phyloP scores from a whole-genome alignment of 2,797 vertebrate species.

The Cebuella pygmaea region DNA sequence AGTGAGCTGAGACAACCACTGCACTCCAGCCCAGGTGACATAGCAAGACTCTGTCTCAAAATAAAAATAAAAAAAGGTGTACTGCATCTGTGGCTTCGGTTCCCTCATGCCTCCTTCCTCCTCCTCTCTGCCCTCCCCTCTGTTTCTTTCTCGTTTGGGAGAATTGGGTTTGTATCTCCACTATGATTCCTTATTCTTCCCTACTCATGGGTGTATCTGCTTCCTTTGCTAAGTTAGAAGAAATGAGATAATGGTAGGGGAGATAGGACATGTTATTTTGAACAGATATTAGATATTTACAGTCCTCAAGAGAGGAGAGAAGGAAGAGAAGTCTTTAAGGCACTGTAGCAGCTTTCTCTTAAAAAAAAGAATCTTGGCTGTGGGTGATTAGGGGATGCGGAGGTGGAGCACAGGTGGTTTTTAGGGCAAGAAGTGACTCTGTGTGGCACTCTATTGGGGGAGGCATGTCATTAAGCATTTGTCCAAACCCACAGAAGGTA shows the following conservation, averaged over 20 bases:
- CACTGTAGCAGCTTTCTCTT: not conserved
- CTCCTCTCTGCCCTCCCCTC: not conserved
- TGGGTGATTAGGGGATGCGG: not conserved
- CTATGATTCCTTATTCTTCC: not conserved
- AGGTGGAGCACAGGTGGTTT: not conserved
- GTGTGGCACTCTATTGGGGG: too few species aligned
- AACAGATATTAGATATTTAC: not conserved
- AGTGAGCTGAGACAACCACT: too few species aligned
- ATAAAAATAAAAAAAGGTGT: not conserved
- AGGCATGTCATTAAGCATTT: not conserved
- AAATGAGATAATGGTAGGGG: not conserved
- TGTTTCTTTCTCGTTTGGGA: not conserved
- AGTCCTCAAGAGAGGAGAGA: too few species aligned
- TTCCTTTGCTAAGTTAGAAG: not conserved
- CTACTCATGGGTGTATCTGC: not conserved
- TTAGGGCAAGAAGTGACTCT: not conserved
- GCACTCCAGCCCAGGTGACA: too few species aligned
- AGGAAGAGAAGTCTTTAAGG: not conserved
- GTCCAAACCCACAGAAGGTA: not conserved
- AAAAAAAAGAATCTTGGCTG: not conserved
- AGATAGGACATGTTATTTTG: not conserved
- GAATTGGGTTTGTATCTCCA: not conserved
- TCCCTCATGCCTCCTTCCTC: too few species aligned
- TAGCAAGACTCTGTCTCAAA: too few species aligned
- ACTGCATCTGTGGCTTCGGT: not conserved